These are phyloP conservation scores for Andrena trimmerana DNA, from an alignment of 2,888 invertebrate species.

Conservation along the genomic window DNA sequence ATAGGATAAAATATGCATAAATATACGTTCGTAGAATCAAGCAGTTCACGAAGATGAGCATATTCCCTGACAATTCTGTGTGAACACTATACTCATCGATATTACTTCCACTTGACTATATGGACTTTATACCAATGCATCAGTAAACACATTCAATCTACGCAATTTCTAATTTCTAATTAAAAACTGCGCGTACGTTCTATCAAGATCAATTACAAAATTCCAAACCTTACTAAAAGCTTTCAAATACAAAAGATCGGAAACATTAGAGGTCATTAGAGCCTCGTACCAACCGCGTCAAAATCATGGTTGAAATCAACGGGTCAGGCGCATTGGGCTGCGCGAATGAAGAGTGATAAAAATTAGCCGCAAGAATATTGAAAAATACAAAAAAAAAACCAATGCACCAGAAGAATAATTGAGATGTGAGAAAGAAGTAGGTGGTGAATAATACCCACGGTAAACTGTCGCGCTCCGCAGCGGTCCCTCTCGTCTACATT, in stretches of 20 bases:
- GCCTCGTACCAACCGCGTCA: neutral
- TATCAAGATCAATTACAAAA: neutral
- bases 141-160: neutral
- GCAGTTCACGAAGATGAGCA: neutral
- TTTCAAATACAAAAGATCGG: neutral
- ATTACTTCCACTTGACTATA: conserved; percentile 22
- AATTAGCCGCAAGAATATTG: too few species aligned
- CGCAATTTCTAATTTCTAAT: neutral
- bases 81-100: neutral
- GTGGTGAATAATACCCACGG: conserved; percentile 76
- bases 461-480: conserved; percentile 83
- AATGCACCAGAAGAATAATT: conserved; percentile 7
- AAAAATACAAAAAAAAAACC: neutral
- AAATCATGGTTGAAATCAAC: too few species aligned
- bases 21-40: neutral
- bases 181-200: neutral
- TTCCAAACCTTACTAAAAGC: neutral
- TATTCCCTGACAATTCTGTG: neutral
- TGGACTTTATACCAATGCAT: neutral
- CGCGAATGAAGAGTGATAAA: too few species aligned
- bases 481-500: conserved; percentile 81
- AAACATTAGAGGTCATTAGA: neutral
- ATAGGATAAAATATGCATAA: neutral
- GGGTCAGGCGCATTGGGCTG: too few species aligned
- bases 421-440: neutral